Base-by-base conservation (phyloP, 2,113 vertebrate species). In the Mustela lutreola region DNA sequence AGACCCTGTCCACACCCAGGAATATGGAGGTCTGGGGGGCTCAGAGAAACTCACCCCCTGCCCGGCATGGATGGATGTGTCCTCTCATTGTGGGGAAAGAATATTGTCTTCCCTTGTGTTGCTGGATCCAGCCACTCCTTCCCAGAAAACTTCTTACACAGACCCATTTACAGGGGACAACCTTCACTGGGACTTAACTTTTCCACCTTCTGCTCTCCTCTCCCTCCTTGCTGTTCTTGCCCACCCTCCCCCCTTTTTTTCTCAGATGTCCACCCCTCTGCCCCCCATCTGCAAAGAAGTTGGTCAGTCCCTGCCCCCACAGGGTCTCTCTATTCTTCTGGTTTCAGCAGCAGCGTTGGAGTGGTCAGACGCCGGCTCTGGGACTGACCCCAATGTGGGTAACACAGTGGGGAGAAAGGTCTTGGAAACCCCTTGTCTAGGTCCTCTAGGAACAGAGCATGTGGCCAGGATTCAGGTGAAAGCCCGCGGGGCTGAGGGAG, bases 1-100 rank as follows among this genome's bases (percentile, higher is more conserved):
- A 99, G 53, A 99, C 99, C 80, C 97, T 94, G 5, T 97, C 96
- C 71, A 96, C 92, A 83, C 62, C 93, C 73, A 97, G 96, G 53
- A 98, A 98, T 96, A 97, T 96, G 76, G 80, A 95, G 39, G 19
- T 26, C 53, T 36, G 18, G 53, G 21, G n/a, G 70, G 14, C 45
- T 89, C 88, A 56, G 60, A 42, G 62, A 79, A 76, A 39, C 71
- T 65, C 10, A 62, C 31, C 24, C 2, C 39, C 24, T 71, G 78
- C 56, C 39, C 26, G 73, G 22, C 26, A 1, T 50, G 88, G 53
- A 79, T 26, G 31, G 36, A 11, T 12, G 8, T 42, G 65, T 94
- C 63, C 12, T 9, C 2, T 85, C 53, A 36, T 1, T 28, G 1
- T 3, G 39, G 26, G 18, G 22, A 82, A 53, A 21, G 22, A 92